These are phyloP conservation scores for Nycteola revayana DNA, from an alignment of 2,888 invertebrate species.

Conservation along the genomic window DNA sequence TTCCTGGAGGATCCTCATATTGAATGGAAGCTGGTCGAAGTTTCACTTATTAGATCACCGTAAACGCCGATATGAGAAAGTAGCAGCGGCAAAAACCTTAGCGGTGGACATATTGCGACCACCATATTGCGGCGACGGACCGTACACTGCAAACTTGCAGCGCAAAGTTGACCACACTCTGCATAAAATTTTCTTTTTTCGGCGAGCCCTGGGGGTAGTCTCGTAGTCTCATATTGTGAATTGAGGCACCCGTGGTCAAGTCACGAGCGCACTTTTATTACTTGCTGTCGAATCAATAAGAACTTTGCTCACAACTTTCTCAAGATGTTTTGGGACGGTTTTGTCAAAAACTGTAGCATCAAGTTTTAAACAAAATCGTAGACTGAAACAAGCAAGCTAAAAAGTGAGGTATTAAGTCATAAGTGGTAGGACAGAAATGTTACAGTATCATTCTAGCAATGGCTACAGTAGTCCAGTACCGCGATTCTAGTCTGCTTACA, in stretches of 20 bases:
- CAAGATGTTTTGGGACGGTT: too few relatives aligned
- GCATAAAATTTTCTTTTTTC: conserved; percentile 62
- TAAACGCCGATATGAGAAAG: conserved; percentile 71
- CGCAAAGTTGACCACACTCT: conserved; percentile 55
- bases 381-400: too few relatives aligned
- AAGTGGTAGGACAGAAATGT: too few relatives aligned
- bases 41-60: conserved; percentile 77
- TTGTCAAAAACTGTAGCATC: too few relatives aligned
- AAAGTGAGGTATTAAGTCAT: too few relatives aligned
- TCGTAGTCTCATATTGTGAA: conserved; percentile 42
- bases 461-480: too few relatives aligned
- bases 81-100: conserved; percentile 69
- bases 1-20: conserved; percentile 70
- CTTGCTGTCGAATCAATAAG: conserved; percentile 32
- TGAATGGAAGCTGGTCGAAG: conserved; percentile 70
- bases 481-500: too few relatives aligned
- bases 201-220: conserved; percentile 28
- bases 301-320: conserved; percentile 18
- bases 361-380: too few relatives aligned
- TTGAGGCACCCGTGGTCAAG: conserved; percentile 40
- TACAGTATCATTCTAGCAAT: too few relatives aligned
- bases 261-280: conserved; percentile 51
- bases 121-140: conserved; percentile 57
- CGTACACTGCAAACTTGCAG: conserved; percentile 68
- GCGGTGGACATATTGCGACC: conserved; percentile 68